A percentile compares a stretch with the other conserved stretches of the same genome.
Evolutionary conservation across 2,888 invertebrate species (phyloP).

Genomic region (Ichneumoninae sp.): DNA sequence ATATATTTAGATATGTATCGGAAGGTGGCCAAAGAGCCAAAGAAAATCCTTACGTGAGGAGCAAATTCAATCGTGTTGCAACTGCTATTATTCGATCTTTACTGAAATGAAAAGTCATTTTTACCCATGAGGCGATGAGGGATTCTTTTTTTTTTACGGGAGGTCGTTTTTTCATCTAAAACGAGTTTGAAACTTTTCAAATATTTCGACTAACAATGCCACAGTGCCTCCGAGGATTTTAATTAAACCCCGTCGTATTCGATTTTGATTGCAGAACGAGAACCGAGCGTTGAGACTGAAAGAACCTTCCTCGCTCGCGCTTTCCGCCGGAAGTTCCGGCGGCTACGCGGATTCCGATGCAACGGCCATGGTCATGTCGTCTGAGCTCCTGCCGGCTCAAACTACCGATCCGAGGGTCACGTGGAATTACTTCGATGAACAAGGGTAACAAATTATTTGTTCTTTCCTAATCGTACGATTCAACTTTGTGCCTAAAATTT

Average conservation of each 20-base stretch:
- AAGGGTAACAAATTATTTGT: slow-evolving; percentile 81
- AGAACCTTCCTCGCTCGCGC: slow-evolving; percentile 83
- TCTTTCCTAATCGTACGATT: neutral
- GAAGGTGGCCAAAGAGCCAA: slow-evolving; percentile 91
- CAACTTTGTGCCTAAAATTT: neutral
- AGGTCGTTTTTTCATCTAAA: too few relatives aligned
- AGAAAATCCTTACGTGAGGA: slow-evolving; percentile 96
- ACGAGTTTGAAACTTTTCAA: too few relatives aligned
- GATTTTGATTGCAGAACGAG: slow-evolving; percentile 88
- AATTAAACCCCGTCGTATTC: neutral
- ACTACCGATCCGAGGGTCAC: slow-evolving; percentile 85
- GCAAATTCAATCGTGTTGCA: slow-evolving; percentile 94
- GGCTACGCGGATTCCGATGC: slow-evolving; percentile 80
- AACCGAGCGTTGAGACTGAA: slow-evolving; percentile 93
- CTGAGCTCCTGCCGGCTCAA: slow-evolving; percentile 79
- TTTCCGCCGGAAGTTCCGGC: slow-evolving; percentile 84
- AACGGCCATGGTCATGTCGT: slow-evolving; percentile 82
- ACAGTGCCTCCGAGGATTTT: neutral
- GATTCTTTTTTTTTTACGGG: too few relatives aligned
- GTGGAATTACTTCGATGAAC: slow-evolving; percentile 94
- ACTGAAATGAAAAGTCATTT: too few relatives aligned
- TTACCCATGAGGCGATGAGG: too few relatives aligned
- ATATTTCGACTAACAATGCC: neutral
- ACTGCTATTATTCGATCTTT: too few relatives aligned
- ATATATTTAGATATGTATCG: slow-evolving; percentile 88